Percentiles rank a stretch among this genome's conserved stretches.
Evolutionary conservation across 1,140 invertebrate species (phyloP).

Genomic region (Acromyrmex heyeri): DNA sequence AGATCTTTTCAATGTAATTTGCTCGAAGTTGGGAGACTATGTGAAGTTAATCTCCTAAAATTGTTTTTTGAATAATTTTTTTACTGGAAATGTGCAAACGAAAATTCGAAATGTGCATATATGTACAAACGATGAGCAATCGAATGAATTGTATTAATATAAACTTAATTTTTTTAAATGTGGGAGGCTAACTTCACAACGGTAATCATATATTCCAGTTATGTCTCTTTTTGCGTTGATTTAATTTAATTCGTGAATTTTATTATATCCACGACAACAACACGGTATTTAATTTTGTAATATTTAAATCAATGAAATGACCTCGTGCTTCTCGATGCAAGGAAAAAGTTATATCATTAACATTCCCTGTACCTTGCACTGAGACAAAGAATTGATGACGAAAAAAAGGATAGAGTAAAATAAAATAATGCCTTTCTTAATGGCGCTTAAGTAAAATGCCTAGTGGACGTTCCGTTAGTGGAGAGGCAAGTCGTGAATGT

Average conservation of each 20-base stretch:
- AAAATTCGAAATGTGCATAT: no score
- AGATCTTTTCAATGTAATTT: no score
- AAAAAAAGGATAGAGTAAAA: slow-evolving; percentile 65
- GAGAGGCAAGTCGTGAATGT: slow-evolving; percentile 60
- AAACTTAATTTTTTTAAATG: no score
- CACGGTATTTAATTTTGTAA: slow-evolving; percentile 2
- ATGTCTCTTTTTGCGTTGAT: background rate
- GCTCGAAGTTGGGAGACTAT: no score
- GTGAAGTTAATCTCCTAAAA: no score
- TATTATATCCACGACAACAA: background rate
- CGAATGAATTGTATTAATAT: no score
- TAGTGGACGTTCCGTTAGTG: slow-evolving; percentile 60
- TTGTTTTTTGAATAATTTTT: no score
- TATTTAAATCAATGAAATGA: slow-evolving; percentile 42
- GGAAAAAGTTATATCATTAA: slow-evolving; percentile 69
- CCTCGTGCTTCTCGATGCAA: slow-evolving; percentile 51
- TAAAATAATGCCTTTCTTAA: slow-evolving; percentile 74
- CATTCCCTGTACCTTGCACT: slow-evolving; percentile 40
- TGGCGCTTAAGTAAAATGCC: slow-evolving; percentile 72
- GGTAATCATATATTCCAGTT: background rate
- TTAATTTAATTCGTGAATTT: background rate
- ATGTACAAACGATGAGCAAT: no score
- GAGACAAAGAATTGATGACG: slow-evolving; percentile 61
- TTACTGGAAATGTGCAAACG: no score
- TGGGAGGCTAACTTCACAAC: no score